Evolutionary conservation across 2,888 invertebrate species (phyloP).

Genomic region (Ditylenchus weischeri): DNA sequence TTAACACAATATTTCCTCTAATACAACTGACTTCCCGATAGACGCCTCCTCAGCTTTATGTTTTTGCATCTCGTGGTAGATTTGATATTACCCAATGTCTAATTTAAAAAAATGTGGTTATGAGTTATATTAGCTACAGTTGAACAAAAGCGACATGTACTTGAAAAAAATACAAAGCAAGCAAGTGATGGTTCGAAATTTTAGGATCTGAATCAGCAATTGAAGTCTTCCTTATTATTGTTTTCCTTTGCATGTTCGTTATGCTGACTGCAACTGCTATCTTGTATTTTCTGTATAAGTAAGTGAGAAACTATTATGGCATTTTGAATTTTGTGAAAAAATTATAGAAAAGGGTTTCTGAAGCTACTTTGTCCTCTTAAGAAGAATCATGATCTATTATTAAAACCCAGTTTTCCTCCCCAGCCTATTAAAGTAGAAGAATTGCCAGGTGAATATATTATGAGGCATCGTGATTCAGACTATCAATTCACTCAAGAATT

Average conservation of each 20-base stretch:
- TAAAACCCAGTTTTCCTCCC: conserved; percentile 13
- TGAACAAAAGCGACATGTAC: no score
- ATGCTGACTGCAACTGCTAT: conserved; percentile 23
- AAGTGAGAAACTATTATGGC: background rate
- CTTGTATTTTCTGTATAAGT: conserved; percentile 39
- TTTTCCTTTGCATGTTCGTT: conserved; percentile 31
- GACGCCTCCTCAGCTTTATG: no score
- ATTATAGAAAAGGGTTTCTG: conserved; percentile 34
- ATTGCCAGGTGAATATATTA: conserved; percentile 50
- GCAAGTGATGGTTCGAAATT: no score
- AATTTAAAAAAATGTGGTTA: no score
- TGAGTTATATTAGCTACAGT: no score
- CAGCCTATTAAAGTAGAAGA: conserved; percentile 50
- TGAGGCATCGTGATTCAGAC: conserved; percentile 55
- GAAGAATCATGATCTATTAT: conserved; percentile 18
- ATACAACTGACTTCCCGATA: no score
- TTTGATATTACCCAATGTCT: no score
- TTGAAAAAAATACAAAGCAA: no score
- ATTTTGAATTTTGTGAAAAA: background rate
- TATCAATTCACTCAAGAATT: conserved; percentile 57
- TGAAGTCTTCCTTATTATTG: conserved; percentile 32
- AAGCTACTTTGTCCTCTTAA: conserved; percentile 34
- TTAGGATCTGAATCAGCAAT: conserved; percentile 13
- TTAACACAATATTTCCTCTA: no score
- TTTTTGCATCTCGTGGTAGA: no score